Evolutionary conservation across 2,888 invertebrate genomes (phyloP).

Genomic region (Selenia dentaria): DNA sequence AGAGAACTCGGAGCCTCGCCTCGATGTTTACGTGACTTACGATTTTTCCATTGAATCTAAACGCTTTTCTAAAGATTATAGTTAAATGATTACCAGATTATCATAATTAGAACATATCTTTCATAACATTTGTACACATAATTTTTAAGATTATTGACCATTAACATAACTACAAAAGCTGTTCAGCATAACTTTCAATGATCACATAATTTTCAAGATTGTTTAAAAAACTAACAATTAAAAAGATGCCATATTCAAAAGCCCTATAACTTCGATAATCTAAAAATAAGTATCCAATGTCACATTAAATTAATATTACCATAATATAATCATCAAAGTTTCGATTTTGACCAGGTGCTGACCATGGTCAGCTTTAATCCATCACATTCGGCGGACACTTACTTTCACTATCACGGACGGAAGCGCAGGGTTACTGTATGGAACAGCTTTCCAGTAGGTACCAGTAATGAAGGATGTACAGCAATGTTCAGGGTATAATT

Average conservation of each 20-base stretch:
- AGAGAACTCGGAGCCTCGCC: no score
- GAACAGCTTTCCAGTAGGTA: constrained; percentile 41
- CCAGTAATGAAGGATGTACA: constrained; percentile 22
- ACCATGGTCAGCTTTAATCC: constrained; percentile 13
- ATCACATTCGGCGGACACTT: constrained; percentile 49
- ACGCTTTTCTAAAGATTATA: background rate
- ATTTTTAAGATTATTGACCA: background rate
- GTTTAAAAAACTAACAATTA: no score
- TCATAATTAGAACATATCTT: background rate
- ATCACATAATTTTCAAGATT: no score
- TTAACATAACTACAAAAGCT: no score
- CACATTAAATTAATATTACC: constrained; percentile 8
- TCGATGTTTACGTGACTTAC: no score
- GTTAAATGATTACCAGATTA: background rate
- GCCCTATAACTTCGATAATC: background rate
- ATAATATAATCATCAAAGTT: constrained; percentile 28
- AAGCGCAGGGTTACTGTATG: constrained; percentile 36
- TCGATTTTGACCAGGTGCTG: constrained; percentile 18
- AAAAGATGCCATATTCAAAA: background rate
- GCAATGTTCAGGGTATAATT: constrained; percentile 18
- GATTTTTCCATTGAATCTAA: background rate
- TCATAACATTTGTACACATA: background rate
- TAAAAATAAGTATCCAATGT: background rate
- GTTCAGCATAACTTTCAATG: no score
- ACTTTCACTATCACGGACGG: constrained; percentile 47